Percentiles rank a stretch among this genome's conserved stretches.
Evolutionary conservation across 2,888 invertebrate species (phyloP).

Genomic region (Schizaphis graminum): DNA sequence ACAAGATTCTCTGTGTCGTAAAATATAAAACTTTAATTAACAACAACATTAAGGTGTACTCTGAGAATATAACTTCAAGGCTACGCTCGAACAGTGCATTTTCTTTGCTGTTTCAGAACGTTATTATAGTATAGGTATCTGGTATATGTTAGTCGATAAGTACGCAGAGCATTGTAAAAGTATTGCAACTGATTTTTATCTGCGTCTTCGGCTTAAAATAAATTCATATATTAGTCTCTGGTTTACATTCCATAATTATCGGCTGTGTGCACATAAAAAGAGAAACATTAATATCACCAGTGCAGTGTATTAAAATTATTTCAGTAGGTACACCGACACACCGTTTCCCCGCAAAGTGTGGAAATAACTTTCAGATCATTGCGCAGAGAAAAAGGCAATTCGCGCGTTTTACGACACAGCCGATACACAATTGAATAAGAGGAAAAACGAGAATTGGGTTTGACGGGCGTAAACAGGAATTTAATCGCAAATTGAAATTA

Average conservation of each 20-base stretch:
- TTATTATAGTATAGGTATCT: neutral
- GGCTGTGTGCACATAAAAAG: neutral
- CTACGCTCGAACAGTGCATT: constrained; percentile 1
- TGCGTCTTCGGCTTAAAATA: neutral
- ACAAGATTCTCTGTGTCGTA: constrained; percentile 24
- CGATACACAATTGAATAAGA: neutral
- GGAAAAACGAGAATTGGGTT: neutral
- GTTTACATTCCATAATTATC: constrained; percentile 19
- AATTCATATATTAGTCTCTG: constrained; percentile 21
- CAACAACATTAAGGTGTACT: constrained; percentile 21
- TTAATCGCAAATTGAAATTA: neutral
- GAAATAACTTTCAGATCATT: constrained; percentile 27
- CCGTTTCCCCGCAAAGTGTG: neutral
- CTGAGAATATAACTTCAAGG: constrained; percentile 44
- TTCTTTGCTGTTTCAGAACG: neutral
- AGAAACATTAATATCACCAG: constrained; percentile 17
- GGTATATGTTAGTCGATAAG: neutral
- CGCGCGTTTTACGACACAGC: neutral
- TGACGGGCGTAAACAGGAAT: constrained; percentile 7
- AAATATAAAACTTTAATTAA: constrained; percentile 50
- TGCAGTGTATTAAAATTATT: constrained; percentile 25
- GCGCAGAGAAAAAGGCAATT: neutral
- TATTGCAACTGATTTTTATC: constrained; percentile 33
- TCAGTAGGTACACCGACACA: neutral
- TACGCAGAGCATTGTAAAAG: neutral